Evolutionary conservation across 2,797 vertebrate genomes (phyloP).

Genomic region (Momotus momota): DNA sequence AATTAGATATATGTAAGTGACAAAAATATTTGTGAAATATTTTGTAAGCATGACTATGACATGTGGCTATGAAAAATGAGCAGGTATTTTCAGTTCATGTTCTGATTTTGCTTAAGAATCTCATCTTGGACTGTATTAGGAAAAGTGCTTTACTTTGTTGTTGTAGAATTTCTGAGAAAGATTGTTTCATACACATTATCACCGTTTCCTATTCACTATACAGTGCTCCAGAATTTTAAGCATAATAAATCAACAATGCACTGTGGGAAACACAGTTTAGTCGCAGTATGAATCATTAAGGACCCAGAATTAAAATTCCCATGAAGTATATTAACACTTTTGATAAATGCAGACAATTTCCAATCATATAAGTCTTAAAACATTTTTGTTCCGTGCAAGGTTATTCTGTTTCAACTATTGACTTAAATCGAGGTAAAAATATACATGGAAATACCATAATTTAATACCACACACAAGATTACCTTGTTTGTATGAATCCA

Average conservation of each 20-base stretch:
- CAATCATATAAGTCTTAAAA: not conserved
- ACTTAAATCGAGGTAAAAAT: not conserved
- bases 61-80: not conserved
- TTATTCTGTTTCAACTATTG: not conserved
- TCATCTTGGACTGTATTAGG: not conserved
- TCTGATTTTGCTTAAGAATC: not conserved
- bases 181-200: not conserved
- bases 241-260: not conserved
- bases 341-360: not conserved
- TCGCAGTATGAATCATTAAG: not conserved
- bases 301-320: not conserved
- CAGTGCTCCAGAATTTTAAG: not conserved
- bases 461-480: not conserved
- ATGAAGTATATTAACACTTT: not conserved
- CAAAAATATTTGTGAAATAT: not conserved
- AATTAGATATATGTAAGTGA: not conserved
- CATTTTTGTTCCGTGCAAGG: not conserved
- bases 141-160: not conserved
- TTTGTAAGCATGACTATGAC: not conserved
- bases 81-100: not conserved
- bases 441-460: not conserved
- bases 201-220: not conserved
- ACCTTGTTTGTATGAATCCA: not conserved
- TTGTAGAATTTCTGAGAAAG: not conserved
- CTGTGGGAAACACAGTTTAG: not conserved